Evolutionary conservation across 2,888 invertebrate genomes (phyloP).

Genomic region (Volucella inanis): DNA sequence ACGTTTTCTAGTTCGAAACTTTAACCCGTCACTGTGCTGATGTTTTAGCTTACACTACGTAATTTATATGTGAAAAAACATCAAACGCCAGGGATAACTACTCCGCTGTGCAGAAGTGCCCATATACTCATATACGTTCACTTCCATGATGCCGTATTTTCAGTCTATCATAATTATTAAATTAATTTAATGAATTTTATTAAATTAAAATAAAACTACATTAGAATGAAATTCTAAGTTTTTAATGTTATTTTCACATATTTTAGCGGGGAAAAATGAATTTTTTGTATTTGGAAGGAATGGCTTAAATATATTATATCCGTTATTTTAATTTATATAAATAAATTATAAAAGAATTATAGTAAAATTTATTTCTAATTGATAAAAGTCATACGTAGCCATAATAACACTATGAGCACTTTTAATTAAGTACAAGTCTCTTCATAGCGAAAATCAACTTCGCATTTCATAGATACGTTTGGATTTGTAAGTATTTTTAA

Average conservation of each 20-base stretch:
- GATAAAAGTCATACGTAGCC: slow-evolving; percentile 52
- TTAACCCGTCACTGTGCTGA: too few relatives aligned
- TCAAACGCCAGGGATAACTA: too few relatives aligned
- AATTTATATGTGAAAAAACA: too few relatives aligned
- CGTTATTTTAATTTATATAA: slow-evolving; percentile 46
- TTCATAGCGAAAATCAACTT: slow-evolving; percentile 35
- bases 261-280: too few relatives aligned
- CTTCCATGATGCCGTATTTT: too few relatives aligned
- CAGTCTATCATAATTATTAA: too few relatives aligned
- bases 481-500: slow-evolving; percentile 22
- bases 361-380: slow-evolving; percentile 43
- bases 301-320: neutral
- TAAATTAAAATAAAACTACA: slow-evolving; percentile 2
- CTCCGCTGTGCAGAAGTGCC: neutral
- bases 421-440: slow-evolving; percentile 47
- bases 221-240: neutral
- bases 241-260: too few relatives aligned
- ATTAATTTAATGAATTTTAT: too few relatives aligned
- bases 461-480: slow-evolving; percentile 18
- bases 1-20: too few relatives aligned
- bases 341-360: slow-evolving; percentile 61
- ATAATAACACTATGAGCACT: slow-evolving; percentile 52
- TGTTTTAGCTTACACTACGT: too few relatives aligned
- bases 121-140: too few relatives aligned
- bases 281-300: too few relatives aligned